Evolutionary conservation across 2,797 vertebrate genomes (phyloP), one percentile per base, ranked within the genome.

Genomic region (Pangasius larnaudii): DNA sequence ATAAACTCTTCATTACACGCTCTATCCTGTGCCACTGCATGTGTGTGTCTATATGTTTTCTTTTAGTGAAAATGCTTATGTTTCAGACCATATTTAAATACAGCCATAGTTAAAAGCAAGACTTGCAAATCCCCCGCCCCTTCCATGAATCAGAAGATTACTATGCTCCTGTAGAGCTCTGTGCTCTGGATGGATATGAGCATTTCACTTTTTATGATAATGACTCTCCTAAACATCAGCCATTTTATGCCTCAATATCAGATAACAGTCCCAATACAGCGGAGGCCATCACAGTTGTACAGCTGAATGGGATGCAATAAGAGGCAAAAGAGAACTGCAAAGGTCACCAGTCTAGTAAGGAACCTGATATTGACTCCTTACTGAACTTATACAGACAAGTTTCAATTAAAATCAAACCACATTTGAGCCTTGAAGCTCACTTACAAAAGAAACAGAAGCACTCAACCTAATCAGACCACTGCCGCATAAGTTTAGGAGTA

Each of bases 11-110:
- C 91, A 91, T 91, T 90, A 78, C 61, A 27, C 65, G 91, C 51
- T 81, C 39, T 14, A 82, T 79, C 84, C 27, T 51, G 58, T n/a
- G 22, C 39, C 85, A 22, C 46, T 59, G 89, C 87, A 39, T 0
- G 88, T 59, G 79, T 27, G 46, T 63, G 84, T 90, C 88, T 83
- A 30, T 65, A 30, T 85, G 85, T 83, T 74, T 56, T 80, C 33
- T 88, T 72, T 56, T 88, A 27, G n/a, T 58, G 87, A 87, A 95
- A 93, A 86, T 87, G 91, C 93, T 92, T 92, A 93, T 89, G 86
- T 90, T 92, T 94, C 91, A 93, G 18, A 89, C 82, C 88, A 85
- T 14, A 79, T 92, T 91, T 91, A 92, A 94, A 84, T 94, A 94
- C 88, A 75, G 85, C 90, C 88, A 92, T 87, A 91, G 8, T 67